Conservation (phyloP, 2,113 vertebrate species). For the Sarotherodon lohbergeri region DNA sequence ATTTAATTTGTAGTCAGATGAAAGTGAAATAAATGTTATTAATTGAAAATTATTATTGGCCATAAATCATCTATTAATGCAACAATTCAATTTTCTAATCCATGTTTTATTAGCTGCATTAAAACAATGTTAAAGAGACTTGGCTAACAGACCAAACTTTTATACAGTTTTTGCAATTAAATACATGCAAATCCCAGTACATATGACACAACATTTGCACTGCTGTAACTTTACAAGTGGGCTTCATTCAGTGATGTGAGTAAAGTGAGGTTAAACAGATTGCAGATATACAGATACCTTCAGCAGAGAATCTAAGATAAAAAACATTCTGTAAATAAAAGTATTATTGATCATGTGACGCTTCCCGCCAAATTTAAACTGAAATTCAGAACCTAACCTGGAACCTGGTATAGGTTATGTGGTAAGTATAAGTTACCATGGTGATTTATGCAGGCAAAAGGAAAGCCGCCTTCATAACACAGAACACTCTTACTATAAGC, state of each 20-base stretch:
- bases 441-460: background rate
- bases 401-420: accelerated
- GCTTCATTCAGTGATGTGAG: background rate
- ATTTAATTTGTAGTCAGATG: background rate
- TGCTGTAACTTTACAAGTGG: background rate
- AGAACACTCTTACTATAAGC: background rate
- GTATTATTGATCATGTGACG: background rate
- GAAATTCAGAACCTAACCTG: background rate
- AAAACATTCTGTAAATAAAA: background rate
- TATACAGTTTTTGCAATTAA: background rate
- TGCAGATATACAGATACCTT: background rate
- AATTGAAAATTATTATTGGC: background rate
- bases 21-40: background rate
- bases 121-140: background rate
- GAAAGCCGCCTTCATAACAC: background rate
- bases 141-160: background rate
- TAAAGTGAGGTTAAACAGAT: background rate
- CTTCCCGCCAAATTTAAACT: background rate
- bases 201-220: background rate
- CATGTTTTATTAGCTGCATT: background rate
- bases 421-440: background rate
- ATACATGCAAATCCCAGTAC: background rate
- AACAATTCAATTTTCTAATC: background rate
- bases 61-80: background rate
- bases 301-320: background rate